A percentile compares a stretch with the other conserved stretches of the same genome.
Conservation (phyloP, 2,113 vertebrate species). For the Enhydra lutris region DNA sequence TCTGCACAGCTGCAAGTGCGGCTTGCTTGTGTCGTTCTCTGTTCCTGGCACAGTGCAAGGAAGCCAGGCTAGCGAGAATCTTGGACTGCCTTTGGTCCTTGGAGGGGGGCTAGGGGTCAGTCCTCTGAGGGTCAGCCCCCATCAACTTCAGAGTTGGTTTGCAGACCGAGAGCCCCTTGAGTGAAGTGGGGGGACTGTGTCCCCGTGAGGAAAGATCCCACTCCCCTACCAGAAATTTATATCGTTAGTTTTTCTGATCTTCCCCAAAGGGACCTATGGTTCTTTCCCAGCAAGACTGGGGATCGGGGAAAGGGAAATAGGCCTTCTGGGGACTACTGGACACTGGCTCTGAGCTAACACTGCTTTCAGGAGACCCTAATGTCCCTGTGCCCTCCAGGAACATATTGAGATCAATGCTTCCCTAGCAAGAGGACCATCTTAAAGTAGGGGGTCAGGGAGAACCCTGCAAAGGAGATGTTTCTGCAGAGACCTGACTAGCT, state of each 20-base stretch:
- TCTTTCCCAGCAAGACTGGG: not conserved
- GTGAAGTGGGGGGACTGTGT: not conserved
- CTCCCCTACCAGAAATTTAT: too few species aligned
- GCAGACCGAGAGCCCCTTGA: not conserved
- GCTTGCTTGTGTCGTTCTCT: not conserved
- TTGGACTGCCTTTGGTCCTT: not conserved
- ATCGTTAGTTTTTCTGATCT: not conserved
- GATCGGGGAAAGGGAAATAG: not conserved
- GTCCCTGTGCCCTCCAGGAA: not conserved
- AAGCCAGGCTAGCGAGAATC: not conserved
- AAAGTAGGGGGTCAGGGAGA: not conserved
- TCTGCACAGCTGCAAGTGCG: accelerated
- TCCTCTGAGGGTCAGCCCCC: not conserved
- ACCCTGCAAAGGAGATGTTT: accelerated
- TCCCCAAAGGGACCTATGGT: not conserved
- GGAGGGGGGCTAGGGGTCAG: not conserved
- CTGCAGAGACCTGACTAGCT: too few species aligned
- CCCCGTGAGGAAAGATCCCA: not conserved
- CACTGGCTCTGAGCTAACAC: not conserved
- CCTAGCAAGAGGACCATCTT: not conserved
- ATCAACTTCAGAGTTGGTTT: not conserved
- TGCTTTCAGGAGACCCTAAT: not conserved
- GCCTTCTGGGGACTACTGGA: not conserved
- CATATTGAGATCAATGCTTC: not conserved
- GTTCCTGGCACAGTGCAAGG: not conserved